Base-by-base conservation (phyloP, 2,797 vertebrate genomes). In the Pseudochirops corinnae region DNA sequence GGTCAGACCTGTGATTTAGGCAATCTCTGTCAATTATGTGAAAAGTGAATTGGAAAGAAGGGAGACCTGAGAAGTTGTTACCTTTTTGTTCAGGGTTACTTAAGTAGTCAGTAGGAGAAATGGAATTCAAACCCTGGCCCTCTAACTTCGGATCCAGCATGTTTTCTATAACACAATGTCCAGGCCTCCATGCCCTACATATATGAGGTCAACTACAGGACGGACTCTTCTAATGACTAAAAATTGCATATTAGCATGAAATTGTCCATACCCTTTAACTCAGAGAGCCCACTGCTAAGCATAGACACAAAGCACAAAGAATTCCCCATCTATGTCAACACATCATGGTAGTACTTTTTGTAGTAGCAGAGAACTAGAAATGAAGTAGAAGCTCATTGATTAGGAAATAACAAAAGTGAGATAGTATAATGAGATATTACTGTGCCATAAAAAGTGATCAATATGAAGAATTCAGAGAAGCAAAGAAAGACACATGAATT, bases 161-260 rank as follows among this genome's bases (percentile, higher is more conserved):
- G 33, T 67, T 67, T 67, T 67, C 62, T n/a, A n/a, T n/a, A 67
- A 14, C 62, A 67, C 1, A 67, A 16, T 67, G 33, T 11, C 31
- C 33, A 92, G 62, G 29, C 50, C 74, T 94, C 58, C 93, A 90
- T 94, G 21, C 39, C 55, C 52, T 1, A 58, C 62, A 82, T n/a
- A 57, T 90, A 93, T 95, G 93, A 96, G 92, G 90, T 96, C 96
- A 97, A 91, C 74, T 92, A 92, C 91, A 50, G 96, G 93, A 67
- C 94, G 91, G 93, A 92, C 91, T 82, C 90, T 67, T 94, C 62
- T 28, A 0, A 95, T 94, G 92, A 26, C 57, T 90, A 56, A 53
- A 56, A 53, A n/a, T 11, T 90, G 92, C 93, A 82, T 52, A 50
- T 60, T 90, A 28, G 29, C 0, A 92, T 93, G 93, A 55, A 96